Evolutionary conservation across 1,140 invertebrate genomes (phyloP).

Genomic region (Geopemphigus sp.): DNA sequence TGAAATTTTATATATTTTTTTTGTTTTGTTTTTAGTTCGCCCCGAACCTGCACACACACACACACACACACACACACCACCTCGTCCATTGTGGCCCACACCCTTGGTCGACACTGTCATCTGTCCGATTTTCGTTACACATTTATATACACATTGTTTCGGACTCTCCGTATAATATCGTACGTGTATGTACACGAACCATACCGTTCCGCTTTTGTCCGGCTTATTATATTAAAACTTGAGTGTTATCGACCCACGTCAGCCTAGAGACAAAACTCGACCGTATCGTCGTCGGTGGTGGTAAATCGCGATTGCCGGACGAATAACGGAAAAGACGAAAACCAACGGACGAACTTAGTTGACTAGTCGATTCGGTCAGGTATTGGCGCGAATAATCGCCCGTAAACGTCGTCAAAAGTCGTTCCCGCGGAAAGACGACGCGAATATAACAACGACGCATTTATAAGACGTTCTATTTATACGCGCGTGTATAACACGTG

Average conservation of each 20-base stretch:
- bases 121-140: conserved; percentile 37
- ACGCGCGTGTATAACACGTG: no score
- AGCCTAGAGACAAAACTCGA: not conserved
- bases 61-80: no score
- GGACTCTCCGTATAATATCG: not conserved
- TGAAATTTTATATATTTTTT: conserved; percentile 29
- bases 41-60: not conserved
- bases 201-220: not conserved
- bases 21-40: conserved; percentile 29
- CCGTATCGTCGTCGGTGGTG: no score
- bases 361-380: no score
- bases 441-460: no score
- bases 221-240: not conserved
- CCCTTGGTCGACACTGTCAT: conserved; percentile 18
- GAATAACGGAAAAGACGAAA: no score
- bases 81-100: conserved; percentile 8
- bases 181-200: not conserved
- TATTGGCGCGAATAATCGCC: no score
- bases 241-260: not conserved
- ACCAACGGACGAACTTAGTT: no score
- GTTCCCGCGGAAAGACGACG: no score
- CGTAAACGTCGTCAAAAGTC: no score
- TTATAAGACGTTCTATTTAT: no score
- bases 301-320: no score
- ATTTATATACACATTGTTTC: conserved; percentile 41